Evolutionary conservation across 2,113 vertebrate genomes (phyloP).

Genomic region (Daphoenositta chrysoptera): DNA sequence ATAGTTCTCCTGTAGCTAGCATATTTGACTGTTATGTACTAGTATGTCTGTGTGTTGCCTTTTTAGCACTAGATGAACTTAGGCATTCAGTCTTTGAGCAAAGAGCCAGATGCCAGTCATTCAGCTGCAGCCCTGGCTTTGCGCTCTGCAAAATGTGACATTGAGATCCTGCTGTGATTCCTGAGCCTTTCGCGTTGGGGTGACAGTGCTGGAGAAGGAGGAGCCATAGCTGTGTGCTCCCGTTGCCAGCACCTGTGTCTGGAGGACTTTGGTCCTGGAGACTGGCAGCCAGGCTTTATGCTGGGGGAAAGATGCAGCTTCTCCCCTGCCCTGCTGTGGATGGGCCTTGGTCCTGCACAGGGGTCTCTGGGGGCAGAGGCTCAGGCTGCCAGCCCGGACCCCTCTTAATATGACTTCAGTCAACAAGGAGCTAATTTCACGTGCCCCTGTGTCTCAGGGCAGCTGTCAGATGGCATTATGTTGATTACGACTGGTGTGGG

Average conservation of each 20-base stretch:
- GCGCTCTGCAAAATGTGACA: background rate
- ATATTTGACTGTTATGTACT: constrained; percentile 51
- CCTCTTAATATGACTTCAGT: background rate
- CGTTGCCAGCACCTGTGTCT: background rate
- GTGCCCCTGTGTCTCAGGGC: background rate
- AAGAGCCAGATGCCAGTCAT: constrained; percentile 23
- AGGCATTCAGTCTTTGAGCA: background rate
- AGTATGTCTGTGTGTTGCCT: constrained; percentile 53
- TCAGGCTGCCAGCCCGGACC: constrained; percentile 14
- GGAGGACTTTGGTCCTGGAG: background rate
- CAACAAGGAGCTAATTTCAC: constrained; percentile 17
- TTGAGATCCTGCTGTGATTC: constrained; percentile 15
- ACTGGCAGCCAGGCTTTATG: background rate
- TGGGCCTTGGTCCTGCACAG: background rate
- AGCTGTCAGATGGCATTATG: constrained; percentile 49
- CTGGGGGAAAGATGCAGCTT: rapidly evolving
- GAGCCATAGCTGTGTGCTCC: background rate
- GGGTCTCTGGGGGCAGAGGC: background rate
- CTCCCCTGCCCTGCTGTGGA: background rate
- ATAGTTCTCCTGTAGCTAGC: constrained; percentile 38
- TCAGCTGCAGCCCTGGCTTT: constrained; percentile 36
- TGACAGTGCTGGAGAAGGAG: background rate
- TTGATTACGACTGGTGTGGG: constrained; percentile 3
- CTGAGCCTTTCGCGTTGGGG: background rate
- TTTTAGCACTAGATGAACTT: constrained; percentile 1